A percentile compares a stretch with the other conserved stretches of the same genome.
phyloP scores from a whole-genome alignment of 2,888 invertebrate species.

The Drosophila neonasuta region DNA sequence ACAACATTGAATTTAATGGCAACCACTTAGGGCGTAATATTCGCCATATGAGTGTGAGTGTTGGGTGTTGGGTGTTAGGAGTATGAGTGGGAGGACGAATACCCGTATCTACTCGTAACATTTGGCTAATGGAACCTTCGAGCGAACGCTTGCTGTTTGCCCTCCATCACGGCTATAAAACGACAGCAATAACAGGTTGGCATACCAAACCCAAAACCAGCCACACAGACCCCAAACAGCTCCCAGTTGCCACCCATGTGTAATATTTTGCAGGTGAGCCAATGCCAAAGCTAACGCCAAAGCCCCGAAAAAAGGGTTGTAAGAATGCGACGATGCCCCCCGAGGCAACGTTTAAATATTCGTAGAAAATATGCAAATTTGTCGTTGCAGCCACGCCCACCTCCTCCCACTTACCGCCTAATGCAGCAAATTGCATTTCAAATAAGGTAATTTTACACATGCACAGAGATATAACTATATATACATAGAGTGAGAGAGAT shows the following conservation, averaged over 20 bases:
- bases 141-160: conserved; percentile 23
- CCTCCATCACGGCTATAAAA: conserved; percentile 40
- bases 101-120: conserved; percentile 31
- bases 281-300: conserved; percentile 3
- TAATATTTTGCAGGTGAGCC: conserved; percentile 34
- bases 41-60: conserved; percentile 5
- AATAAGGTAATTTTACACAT: conserved; percentile 72
- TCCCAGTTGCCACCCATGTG: conserved; percentile 19
- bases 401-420: conserved; percentile 21
- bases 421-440: conserved; percentile 71
- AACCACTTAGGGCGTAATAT: conserved; percentile 50
- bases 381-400: conserved; percentile 17
- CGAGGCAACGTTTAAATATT: conserved; percentile 38
- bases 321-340: conserved; percentile 33
- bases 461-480: conserved; percentile 30
- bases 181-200: conserved; percentile 43
- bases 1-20: conserved; percentile 57
- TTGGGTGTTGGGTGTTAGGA: neutral
- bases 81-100: conserved; percentile 2
- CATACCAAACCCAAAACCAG: conserved; percentile 3
- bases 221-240: neutral
- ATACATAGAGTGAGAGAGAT: conserved; percentile 53
- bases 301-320: conserved; percentile 23
- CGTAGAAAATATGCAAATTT: conserved; percentile 64
- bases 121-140: conserved; percentile 52